Percentiles rank a stretch among this genome's conserved stretches.
These are phyloP conservation scores for Perca flavescens DNA, from an alignment of 2,113 vertebrate genomes.

Conservation along the genomic window DNA sequence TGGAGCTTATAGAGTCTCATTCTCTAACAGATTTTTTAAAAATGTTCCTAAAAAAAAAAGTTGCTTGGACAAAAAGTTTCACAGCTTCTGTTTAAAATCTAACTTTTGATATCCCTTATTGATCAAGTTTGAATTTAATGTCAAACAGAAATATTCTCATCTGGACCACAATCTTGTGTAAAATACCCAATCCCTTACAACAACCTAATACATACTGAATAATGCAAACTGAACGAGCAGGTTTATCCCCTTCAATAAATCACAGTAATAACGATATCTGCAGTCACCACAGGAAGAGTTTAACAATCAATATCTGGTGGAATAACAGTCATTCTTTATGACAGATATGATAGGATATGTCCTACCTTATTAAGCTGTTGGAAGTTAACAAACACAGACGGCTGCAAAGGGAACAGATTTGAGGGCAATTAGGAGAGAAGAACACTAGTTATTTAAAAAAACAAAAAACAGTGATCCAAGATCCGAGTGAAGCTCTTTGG, in stretches of 20 bases:
- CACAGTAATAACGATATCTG: conserved; percentile 26
- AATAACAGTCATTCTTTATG: conserved; percentile 46
- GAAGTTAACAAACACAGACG: conserved; percentile 5
- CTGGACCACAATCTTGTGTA: not conserved
- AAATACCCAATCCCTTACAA: not conserved
- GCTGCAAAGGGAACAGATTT: not conserved
- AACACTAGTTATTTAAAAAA: not conserved
- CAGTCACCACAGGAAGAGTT: conserved; percentile 5
- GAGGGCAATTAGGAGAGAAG: not conserved
- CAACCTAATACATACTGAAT: not conserved
- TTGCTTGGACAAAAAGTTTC: not conserved
- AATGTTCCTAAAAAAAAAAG: too few relatives aligned
- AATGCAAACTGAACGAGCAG: conserved; percentile 16
- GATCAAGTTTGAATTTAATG: not conserved
- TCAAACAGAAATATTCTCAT: not conserved
- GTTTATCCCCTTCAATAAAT: conserved; percentile 22
- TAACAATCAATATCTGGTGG: conserved; percentile 21
- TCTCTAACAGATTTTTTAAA: too few relatives aligned
- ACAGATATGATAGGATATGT: conserved; percentile 31
- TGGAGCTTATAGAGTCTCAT: too few relatives aligned
- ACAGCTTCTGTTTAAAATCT: not conserved
- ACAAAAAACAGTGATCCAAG: not conserved
- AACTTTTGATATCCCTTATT: not conserved
- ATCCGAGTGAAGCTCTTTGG: too few relatives aligned
- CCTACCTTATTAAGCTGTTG: conserved; percentile 38